Evolutionary conservation across 2,888 invertebrate species (phyloP), one percentile per base, ranked within the genome.

Genomic region (Athalia circularis): DNA sequence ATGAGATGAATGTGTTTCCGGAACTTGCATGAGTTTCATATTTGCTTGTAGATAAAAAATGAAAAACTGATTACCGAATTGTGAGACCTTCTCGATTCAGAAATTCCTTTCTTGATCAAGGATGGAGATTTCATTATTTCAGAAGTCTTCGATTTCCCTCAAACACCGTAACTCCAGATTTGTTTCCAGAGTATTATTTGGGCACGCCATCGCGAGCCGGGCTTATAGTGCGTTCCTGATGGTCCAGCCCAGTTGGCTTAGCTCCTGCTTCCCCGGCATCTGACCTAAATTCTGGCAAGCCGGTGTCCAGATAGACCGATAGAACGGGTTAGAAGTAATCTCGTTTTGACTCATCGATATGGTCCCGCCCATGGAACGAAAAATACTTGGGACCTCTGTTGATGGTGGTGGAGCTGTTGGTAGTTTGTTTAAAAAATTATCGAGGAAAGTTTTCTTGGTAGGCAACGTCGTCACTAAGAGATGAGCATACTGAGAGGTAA

Each of bases 381-480:
- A 29, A 29, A 29, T 29, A 29, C 29, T 29, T 29, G 29, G 29
- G 29, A 2, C 29, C 29, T 29, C 29, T 2, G 29, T 29, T 29
- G 29, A 29, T 29, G 29, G 29, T 29, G 29, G 29, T 29, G 29
- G 29, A 29, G 29, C 54, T 29, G 78, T 9, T n/a, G n/a, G 52
- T 68, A 15, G 87, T 88, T 90, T 90, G 89, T 89, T 90, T 87
- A 89, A 90, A 89, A 88, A 90, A 90, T 88, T 88, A 89, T 86
- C 88, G 87, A 88, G 85, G 88, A 90, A 88, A 89, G 89, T 86
- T 86, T 81, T 81, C 79, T 80, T 80, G 84, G 84, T 83, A 83
- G 84, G 84, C 74, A 81, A 81, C 13, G 29, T 82, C 54, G 83
- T 79, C 79, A 68, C 70, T 65, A 65, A 50, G 29, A 29, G 59